Percentiles rank a stretch among this genome's conserved stretches.
These are phyloP conservation scores for Rhingia campestris DNA, from an alignment of 2,888 invertebrate species.

Conservation along the genomic window DNA sequence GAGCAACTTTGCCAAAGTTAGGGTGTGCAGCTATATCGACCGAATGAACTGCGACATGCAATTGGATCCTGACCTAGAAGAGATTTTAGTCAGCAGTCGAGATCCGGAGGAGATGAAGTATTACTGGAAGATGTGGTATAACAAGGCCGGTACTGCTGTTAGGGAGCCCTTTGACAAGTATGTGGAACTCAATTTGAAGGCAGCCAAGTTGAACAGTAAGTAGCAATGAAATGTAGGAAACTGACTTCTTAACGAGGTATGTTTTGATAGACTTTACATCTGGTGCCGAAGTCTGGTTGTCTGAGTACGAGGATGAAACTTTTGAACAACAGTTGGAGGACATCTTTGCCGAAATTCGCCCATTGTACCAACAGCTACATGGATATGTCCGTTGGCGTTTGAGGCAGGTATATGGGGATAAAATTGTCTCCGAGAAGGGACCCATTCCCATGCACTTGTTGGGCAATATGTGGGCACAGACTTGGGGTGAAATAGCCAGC, in stretches of 20 bases:
- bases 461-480: constrained; percentile 93
- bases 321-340: constrained; percentile 88
- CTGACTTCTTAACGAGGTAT: neutral
- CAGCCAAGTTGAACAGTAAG: constrained; percentile 88
- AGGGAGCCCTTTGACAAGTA: constrained; percentile 87
- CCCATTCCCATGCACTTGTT: constrained; percentile 91
- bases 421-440: constrained; percentile 86
- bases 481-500: constrained; percentile 85
- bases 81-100: constrained; percentile 87
- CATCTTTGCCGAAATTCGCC: constrained; percentile 89
- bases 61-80: constrained; percentile 90
- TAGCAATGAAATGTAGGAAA: constrained; percentile 5
- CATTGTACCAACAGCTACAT: constrained; percentile 92
- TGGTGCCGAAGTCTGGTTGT: constrained; percentile 88
- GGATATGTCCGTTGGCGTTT: constrained; percentile 91
- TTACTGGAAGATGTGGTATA: constrained; percentile 92
- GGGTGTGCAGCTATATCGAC: constrained; percentile 89
- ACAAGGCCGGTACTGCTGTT: constrained; percentile 87
- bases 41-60: constrained; percentile 87
- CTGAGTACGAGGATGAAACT: constrained; percentile 87
- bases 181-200: constrained; percentile 87
- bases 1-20: constrained; percentile 89
- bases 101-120: constrained; percentile 90
- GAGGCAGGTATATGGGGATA: constrained; percentile 88
- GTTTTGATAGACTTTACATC: constrained; percentile 86